Evolutionary conservation across 37 sponge, comb jelly and placozoan genomes (phyloP).

Genomic region (Crambe crambe): DNA sequence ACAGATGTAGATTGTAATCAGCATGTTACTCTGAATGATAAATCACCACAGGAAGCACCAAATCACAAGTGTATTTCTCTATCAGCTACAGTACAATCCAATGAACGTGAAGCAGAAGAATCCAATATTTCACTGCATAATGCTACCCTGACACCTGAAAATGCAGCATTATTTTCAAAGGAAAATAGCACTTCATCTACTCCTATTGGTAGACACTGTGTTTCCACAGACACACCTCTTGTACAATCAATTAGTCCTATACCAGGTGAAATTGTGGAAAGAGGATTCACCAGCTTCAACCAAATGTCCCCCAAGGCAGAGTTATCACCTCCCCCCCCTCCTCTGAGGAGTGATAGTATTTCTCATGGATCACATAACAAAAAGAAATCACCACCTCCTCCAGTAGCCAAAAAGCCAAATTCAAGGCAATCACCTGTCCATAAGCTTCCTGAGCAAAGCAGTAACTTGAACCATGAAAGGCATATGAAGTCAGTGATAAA

Average conservation of each 20-base stretch:
- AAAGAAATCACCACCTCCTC: conserved; percentile 5
- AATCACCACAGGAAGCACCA: not conserved
- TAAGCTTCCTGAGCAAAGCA: not conserved
- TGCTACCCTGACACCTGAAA: conserved; percentile 29
- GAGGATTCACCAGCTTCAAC: not conserved
- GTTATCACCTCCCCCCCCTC: not conserved
- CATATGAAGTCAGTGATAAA: not conserved
- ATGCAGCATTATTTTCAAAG: not conserved
- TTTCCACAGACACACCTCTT: not conserved
- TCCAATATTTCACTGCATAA: not conserved
- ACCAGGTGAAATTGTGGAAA: not conserved
- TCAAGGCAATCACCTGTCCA: not conserved
- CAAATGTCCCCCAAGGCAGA: not conserved
- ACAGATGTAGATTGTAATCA: not conserved
- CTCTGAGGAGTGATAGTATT: not conserved
- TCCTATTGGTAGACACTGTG: not conserved
- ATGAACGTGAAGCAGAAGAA: not conserved
- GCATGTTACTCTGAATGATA: not conserved
- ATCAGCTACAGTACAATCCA: not conserved
- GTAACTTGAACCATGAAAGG: not conserved
- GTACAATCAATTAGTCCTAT: not conserved
- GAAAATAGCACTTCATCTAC: not conserved
- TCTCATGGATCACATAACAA: not conserved
- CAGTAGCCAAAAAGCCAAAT: conserved; percentile 1
- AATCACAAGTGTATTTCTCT: no score